phyloP scores from a whole-genome alignment of 2,113 vertebrate species.

The Narcine bancroftii region DNA sequence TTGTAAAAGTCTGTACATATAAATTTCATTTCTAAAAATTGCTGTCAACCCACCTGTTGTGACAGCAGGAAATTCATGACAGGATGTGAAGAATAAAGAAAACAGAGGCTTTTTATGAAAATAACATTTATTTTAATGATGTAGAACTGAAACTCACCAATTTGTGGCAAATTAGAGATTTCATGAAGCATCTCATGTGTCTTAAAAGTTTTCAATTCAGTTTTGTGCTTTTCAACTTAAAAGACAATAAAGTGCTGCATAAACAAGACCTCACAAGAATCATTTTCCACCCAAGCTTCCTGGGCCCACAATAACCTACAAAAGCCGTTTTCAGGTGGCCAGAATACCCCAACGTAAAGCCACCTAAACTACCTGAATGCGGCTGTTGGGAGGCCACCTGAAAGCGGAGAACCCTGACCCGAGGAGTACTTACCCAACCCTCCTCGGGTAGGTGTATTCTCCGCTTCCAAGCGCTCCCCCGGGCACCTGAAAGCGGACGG shows the following conservation, averaged over 20 bases:
- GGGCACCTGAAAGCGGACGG: too few relatives aligned
- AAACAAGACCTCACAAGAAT: not conserved
- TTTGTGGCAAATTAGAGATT: not conserved
- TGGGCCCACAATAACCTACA: not conserved
- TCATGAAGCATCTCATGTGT: not conserved
- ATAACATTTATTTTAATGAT: not conserved
- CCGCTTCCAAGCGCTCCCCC: too few relatives aligned
- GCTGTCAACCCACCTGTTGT: not conserved
- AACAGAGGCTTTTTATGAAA: not conserved
- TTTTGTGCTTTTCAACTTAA: not conserved
- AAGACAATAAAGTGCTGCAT: not conserved
- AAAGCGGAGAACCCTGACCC: too few relatives aligned
- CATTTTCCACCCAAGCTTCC: not conserved
- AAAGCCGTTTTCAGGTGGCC: too few relatives aligned
- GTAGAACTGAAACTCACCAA: not conserved
- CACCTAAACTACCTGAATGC: too few relatives aligned
- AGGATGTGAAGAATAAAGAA: slow-evolving; percentile 7
- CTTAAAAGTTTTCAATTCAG: not conserved
- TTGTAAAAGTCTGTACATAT: not conserved
- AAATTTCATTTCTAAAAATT: not conserved
- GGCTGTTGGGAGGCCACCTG: too few relatives aligned
- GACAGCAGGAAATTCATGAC: not conserved
- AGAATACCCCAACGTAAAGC: too few relatives aligned
- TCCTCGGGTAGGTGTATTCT: too few relatives aligned
- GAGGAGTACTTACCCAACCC: too few relatives aligned